Conservation (phyloP, 2,113 vertebrate species). For the Pelodiscus sinensis region DNA sequence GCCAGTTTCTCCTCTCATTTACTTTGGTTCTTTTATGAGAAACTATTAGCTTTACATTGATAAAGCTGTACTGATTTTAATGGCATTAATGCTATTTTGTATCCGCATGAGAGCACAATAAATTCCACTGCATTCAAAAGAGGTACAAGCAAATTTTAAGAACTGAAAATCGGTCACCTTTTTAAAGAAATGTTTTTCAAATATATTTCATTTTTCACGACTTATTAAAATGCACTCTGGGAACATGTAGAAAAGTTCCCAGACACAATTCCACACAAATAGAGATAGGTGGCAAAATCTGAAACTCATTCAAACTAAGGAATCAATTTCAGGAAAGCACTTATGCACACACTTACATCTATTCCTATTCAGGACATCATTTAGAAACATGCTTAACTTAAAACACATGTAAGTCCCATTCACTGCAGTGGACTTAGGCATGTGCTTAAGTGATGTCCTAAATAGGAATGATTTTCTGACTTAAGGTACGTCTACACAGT, state of each 20-base stretch:
- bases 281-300: not conserved
- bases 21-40: not conserved
- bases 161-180: not conserved
- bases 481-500: too few species aligned
- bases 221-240: not conserved
- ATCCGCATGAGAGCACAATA: not conserved
- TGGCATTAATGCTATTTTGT: not conserved
- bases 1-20: not conserved
- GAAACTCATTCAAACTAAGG: not conserved
- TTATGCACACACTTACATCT: not conserved
- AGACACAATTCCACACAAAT: not conserved
- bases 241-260: not conserved
- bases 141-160: not conserved
- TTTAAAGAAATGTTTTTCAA: not conserved
- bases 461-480: not conserved
- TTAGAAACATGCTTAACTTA: too few species aligned
- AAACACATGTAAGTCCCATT: not conserved
- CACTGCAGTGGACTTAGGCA: not conserved
- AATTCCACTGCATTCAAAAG: not conserved
- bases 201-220: not conserved
- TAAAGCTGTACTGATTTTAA: not conserved
- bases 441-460: not conserved
- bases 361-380: too few species aligned
- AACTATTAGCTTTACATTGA: not conserved
- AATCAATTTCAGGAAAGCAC: not conserved